Percentiles rank a stretch among this genome's conserved stretches.
Evolutionary conservation across 2,113 vertebrate species (phyloP).

Genomic region (Eidolon helvum): DNA sequence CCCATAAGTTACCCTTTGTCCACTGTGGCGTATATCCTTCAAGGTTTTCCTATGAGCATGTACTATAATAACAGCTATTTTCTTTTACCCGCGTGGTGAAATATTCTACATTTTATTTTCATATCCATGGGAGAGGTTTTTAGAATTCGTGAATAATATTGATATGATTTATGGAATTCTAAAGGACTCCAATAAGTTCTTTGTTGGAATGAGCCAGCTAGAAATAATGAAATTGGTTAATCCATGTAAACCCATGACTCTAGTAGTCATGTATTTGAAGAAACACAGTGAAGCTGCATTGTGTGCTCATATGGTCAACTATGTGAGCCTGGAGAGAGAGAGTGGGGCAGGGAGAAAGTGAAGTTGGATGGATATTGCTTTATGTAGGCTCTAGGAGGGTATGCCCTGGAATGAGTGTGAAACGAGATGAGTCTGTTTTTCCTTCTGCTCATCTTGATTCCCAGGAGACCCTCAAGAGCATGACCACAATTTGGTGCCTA

Average conservation of each 20-base stretch:
- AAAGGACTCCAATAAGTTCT: background rate
- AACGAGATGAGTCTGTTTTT: background rate
- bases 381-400: no score
- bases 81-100: background rate
- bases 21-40: background rate
- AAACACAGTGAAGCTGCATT: background rate
- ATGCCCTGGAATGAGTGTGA: background rate
- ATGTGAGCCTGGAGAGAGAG: background rate
- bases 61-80: background rate
- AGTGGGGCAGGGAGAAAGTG: background rate
- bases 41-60: background rate
- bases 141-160: background rate
- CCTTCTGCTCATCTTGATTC: background rate
- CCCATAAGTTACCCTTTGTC: background rate
- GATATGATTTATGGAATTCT: background rate
- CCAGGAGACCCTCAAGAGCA: background rate
- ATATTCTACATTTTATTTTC: background rate
- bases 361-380: fast-evolving
- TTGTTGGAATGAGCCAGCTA: background rate
- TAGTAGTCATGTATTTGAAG: background rate
- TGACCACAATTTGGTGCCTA: background rate
- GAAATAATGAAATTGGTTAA: background rate
- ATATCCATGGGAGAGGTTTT: background rate
- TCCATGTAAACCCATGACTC: background rate
- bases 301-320: fast-evolving